Evolutionary conservation across 1,140 invertebrate genomes (phyloP).

Genomic region (Bombus superbus): DNA sequence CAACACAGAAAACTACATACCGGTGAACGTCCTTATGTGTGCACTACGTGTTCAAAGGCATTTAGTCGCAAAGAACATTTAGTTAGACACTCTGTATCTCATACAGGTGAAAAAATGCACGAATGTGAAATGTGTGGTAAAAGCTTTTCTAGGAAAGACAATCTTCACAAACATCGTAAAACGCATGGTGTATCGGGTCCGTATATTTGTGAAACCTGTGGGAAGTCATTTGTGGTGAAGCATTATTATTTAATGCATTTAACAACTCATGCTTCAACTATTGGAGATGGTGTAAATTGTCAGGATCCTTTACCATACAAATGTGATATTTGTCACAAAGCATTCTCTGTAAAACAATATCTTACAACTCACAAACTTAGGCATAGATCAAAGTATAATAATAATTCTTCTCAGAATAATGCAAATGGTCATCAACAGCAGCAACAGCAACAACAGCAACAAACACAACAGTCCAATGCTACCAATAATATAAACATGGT

Average conservation of each 20-base stretch:
- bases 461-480: conserved; percentile 55
- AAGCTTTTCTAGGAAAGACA: conserved; percentile 90
- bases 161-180: conserved; percentile 88
- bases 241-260: conserved; percentile 87
- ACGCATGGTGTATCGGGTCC: conserved; percentile 87
- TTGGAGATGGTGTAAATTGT: conserved; percentile 69
- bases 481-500: conserved; percentile 47
- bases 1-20: conserved; percentile 89
- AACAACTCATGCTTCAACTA: conserved; percentile 78
- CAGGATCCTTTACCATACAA: conserved; percentile 82
- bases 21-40: conserved; percentile 89
- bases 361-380: conserved; percentile 82
- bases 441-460: conserved; percentile 64
- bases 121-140: conserved; percentile 90
- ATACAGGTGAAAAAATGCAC: conserved; percentile 89
- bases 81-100: conserved; percentile 88
- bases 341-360: conserved; percentile 83
- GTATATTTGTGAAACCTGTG: conserved; percentile 88
- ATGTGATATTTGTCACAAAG: conserved; percentile 84
- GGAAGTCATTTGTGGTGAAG: conserved; percentile 89
- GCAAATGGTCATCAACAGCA: conserved; percentile 61
- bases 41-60: conserved; percentile 87
- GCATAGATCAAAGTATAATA: conserved; percentile 79
- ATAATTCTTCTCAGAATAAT: conserved; percentile 57
- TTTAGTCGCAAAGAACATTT: conserved; percentile 90